Conservation (phyloP, 2,797 vertebrate species). For the Epinephelus malabaricus region DNA sequence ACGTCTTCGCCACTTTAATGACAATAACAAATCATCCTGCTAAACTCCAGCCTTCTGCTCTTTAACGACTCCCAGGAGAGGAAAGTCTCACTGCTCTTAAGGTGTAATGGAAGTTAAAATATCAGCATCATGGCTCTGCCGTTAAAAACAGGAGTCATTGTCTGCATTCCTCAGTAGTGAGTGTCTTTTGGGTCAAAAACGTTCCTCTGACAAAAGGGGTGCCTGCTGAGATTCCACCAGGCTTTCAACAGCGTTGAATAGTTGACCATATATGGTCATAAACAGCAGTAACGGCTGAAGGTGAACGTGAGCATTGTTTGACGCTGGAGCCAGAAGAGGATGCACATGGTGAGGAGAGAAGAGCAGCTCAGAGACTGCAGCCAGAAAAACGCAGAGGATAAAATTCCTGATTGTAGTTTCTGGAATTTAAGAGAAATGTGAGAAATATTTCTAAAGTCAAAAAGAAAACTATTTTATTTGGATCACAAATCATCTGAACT, state of each 20-base stretch:
- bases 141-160: slow-evolving; percentile 5
- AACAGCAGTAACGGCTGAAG: slow-evolving; percentile 1
- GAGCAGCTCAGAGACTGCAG: not conserved
- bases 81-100: not conserved
- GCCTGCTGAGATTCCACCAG: slow-evolving; percentile 21
- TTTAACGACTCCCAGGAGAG: not conserved
- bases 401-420: not conserved
- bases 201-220: slow-evolving; percentile 29
- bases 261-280: slow-evolving; percentile 77
- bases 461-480: not conserved
- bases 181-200: slow-evolving; percentile 40
- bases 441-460: not conserved
- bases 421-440: not conserved
- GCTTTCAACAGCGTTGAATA: slow-evolving; percentile 52
- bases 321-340: not conserved
- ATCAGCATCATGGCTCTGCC: not conserved
- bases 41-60: not conserved
- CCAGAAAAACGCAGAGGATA: not conserved
- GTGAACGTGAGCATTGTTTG: slow-evolving; percentile 26
- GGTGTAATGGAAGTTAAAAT: slow-evolving; percentile 13
- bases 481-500: not conserved
- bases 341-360: not conserved
- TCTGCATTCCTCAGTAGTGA: slow-evolving; percentile 61
- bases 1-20: not conserved
- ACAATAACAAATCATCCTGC: slow-evolving; percentile 8